Percentiles rank a stretch among this genome's conserved stretches.
Conservation (phyloP, 2,797 vertebrate species). For the Threskiornis aethiopicus region DNA sequence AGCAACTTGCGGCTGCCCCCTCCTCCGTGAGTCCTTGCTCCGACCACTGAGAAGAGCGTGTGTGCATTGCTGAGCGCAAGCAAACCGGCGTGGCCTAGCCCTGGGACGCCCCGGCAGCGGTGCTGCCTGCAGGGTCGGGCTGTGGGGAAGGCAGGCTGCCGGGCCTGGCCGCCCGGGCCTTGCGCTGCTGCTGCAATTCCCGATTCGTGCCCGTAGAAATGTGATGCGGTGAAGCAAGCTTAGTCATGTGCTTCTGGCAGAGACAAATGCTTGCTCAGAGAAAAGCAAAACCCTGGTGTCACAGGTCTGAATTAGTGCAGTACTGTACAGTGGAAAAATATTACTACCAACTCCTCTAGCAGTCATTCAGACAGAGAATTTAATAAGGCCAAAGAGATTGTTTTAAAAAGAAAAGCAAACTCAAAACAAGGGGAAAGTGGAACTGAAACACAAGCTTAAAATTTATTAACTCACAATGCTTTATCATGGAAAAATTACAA, state of each 20-base stretch:
- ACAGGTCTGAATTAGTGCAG: background rate
- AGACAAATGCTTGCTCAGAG: fast-evolving
- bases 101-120: fast-evolving
- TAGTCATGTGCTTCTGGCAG: fast-evolving
- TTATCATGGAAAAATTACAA: background rate
- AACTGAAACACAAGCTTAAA: fast-evolving
- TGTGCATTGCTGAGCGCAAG: background rate
- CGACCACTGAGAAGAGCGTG: background rate
- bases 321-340: background rate
- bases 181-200: fast-evolving
- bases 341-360: background rate
- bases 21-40: fast-evolving
- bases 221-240: fast-evolving
- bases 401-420: background rate
- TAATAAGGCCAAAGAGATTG: background rate
- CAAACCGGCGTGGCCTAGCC: fast-evolving
- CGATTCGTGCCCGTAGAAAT: fast-evolving
- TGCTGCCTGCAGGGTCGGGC: background rate
- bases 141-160: background rate
- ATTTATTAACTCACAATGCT: background rate
- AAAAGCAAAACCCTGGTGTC: background rate
- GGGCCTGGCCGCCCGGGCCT: fast-evolving
- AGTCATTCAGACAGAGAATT: fast-evolving
- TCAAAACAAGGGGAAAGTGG: fast-evolving
- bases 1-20: fast-evolving